phyloP scores from a whole-genome alignment of 2,113 vertebrate species.

The Podarcis cretensis region DNA sequence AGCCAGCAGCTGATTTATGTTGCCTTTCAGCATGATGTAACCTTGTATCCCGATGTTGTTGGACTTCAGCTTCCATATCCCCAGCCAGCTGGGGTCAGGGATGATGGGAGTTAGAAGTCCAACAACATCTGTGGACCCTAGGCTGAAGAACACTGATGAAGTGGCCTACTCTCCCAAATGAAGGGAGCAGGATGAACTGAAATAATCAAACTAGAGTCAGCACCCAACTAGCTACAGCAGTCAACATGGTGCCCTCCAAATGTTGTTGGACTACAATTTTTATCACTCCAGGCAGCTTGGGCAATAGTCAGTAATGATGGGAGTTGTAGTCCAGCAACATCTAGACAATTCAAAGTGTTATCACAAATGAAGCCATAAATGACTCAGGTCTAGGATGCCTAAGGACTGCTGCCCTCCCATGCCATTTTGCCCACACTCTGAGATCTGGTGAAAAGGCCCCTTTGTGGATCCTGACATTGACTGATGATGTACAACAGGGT shows the following conservation, averaged over 20 bases:
- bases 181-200: slow-evolving; percentile 38
- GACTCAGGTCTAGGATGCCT: neutral
- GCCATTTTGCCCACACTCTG: neutral
- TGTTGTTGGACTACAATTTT: too few relatives aligned
- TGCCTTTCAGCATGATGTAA: neutral
- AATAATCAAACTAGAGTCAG: neutral
- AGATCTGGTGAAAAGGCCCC: neutral
- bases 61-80: too few relatives aligned
- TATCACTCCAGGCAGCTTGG: too few relatives aligned
- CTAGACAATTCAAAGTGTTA: too few relatives aligned
- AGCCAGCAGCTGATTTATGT: slow-evolving; percentile 27
- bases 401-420: neutral
- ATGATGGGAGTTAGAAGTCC: too few relatives aligned
- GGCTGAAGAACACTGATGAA: too few relatives aligned
- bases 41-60: neutral
- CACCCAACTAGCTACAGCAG: neutral
- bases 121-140: too few relatives aligned
- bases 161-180: slow-evolving; percentile 39
- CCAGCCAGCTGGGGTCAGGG: too few relatives aligned
- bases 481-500: too few relatives aligned
- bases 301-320: too few relatives aligned
- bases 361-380: neutral
- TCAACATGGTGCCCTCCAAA: too few relatives aligned
- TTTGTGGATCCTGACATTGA: neutral
- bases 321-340: too few relatives aligned